Percentiles rank a stretch among this genome's conserved stretches.
Evolutionary conservation across 1,140 invertebrate species (phyloP).

Genomic region (Epicauta chinensis): DNA sequence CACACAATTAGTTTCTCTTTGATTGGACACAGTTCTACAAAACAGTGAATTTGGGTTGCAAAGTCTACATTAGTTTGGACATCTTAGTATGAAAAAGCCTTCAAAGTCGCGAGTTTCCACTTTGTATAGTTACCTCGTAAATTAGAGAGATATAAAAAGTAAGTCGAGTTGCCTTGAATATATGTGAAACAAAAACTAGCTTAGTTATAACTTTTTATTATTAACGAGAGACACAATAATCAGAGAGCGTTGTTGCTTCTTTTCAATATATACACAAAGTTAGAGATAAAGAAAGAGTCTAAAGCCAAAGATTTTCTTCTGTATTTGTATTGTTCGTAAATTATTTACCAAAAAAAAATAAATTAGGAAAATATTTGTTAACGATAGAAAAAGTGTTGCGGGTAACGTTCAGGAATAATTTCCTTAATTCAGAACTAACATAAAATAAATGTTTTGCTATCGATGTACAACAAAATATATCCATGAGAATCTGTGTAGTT

Average conservation of each 20-base stretch:
- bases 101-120: too few relatives aligned
- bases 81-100: too few relatives aligned
- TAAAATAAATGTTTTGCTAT: slow-evolving; percentile 7
- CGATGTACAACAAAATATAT: not conserved
- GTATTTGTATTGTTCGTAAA: not conserved
- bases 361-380: not conserved
- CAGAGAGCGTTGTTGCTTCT: not conserved
- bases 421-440: not conserved
- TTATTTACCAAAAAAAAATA: not conserved
- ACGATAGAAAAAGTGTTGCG: not conserved
- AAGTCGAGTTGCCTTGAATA: slow-evolving; percentile 17
- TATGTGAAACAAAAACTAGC: slow-evolving; percentile 4
- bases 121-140: too few relatives aligned
- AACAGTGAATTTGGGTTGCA: too few relatives aligned
- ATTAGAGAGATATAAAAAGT: too few relatives aligned
- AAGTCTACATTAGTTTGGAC: too few relatives aligned
- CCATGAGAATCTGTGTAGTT: too few relatives aligned
- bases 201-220: not conserved
- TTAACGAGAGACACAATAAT: not conserved
- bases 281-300: not conserved
- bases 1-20: too few relatives aligned
- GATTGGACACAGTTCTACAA: too few relatives aligned
- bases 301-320: not conserved
- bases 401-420: not conserved
- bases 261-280: not conserved